These are phyloP conservation scores for Diplodus sargus DNA, from an alignment of 2,797 vertebrate species.

Conservation along the genomic window DNA sequence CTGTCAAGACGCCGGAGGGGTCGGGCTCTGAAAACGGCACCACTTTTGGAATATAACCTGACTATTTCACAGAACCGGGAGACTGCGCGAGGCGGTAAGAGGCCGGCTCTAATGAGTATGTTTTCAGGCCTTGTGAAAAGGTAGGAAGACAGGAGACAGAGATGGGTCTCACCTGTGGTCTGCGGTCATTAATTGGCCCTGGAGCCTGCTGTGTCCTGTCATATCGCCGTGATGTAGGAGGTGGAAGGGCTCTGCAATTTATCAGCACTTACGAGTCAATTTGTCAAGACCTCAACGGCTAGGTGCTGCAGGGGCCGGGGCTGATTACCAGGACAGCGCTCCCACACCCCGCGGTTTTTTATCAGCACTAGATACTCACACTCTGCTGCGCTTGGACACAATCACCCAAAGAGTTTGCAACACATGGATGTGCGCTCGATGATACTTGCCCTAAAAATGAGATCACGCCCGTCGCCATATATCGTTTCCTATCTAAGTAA, in stretches of 20 bases:
- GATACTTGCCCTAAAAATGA: conserved; percentile 9
- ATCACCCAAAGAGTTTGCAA: conserved; percentile 27
- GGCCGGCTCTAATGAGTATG: conserved; percentile 44
- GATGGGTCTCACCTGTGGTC: conserved; percentile 81
- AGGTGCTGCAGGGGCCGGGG: conserved; percentile 57
- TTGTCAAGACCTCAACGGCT: conserved; percentile 78
- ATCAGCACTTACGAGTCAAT: conserved; percentile 86
- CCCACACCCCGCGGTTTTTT: conserved; percentile 52
- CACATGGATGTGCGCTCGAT: not conserved
- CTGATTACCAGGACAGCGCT: conserved; percentile 68
- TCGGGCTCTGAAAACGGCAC: not conserved
- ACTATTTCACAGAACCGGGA: not conserved
- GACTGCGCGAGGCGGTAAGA: not conserved
- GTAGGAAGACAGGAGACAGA: conserved; percentile 57
- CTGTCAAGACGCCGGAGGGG: conserved; percentile 5
- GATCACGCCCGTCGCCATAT: not conserved
- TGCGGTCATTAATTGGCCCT: conserved; percentile 81
- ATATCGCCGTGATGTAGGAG: conserved; percentile 67
- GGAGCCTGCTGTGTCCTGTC: conserved; percentile 77
- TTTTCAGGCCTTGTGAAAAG: conserved; percentile 37
- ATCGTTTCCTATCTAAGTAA: conserved; percentile 32
- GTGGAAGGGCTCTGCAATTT: conserved; percentile 73
- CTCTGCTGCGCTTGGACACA: conserved; percentile 9
- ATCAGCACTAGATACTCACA: conserved; percentile 37
- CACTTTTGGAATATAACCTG: conserved; percentile 4